Evolutionary conservation across 2,888 invertebrate species (phyloP), one percentile per base, ranked within the genome.

Genomic region (Barypeithes pellucidus): DNA sequence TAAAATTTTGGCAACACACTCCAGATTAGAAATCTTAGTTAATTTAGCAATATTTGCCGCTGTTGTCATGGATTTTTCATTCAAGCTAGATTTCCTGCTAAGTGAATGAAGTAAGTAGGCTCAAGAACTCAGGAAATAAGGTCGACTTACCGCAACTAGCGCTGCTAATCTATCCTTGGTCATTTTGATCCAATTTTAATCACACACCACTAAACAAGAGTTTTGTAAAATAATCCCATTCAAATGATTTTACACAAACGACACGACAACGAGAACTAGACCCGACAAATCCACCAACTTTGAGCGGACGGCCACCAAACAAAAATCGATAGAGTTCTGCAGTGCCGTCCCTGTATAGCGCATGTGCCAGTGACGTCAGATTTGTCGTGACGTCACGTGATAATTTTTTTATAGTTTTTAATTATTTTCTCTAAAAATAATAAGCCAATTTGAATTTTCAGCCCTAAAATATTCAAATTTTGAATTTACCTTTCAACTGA

Each of bases 121-220:
- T 11, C 69, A 73, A 66, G 74, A 67, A 69, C 60, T 69, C 60
- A 67, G 77, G 72, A 78, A 65, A 65, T 61, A 29, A 45, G 69
- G 41, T 14, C 20, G 50, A 79, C 94, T 92, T 90, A 95, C 95
- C 92, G 96, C 96, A 90, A 95, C 95, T 85, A 96, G 92, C 88
- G 96, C 96, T 90, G 95, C 95, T 91, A 96, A 93, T 93, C 96
- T 95, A 91, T 96, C 96, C 93, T 96, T 96, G 90, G 96, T 96
- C 96, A 96, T 96, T 88, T 86, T 91, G 87, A 70, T 65, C 76
- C 75, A 67, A 47, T 69, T 76, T 75, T 75, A 69, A 70, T 90
- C 90, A 91, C 91, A 90, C 90, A 89, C 89, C 89, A 89, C 89
- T 86, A 88, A 89, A 89, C 89, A 89, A 89, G 89, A 87, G 87